A percentile compares a stretch with the other conserved stretches of the same genome.
Conservation (phyloP, 2,797 vertebrate species). For the Avahi laniger region DNA sequence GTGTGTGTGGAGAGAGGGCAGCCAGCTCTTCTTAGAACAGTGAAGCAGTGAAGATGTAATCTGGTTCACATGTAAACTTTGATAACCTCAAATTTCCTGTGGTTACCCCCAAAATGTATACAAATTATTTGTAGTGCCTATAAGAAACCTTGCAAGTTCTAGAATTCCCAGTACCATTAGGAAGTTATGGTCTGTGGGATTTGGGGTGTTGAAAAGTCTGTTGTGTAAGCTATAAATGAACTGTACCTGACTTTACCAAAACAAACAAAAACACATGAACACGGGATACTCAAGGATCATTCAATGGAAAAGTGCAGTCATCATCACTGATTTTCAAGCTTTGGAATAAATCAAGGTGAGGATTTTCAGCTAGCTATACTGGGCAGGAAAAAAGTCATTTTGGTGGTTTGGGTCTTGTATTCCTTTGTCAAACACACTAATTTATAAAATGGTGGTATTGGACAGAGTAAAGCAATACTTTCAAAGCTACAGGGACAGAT, state of each 20-base stretch:
- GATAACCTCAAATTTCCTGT: background rate
- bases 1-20: background rate
- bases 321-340: background rate
- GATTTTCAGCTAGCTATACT: background rate
- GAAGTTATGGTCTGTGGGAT: background rate
- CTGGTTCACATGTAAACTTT: background rate
- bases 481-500: background rate
- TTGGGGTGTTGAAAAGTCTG: background rate
- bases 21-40: background rate
- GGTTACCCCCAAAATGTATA: background rate
- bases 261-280: slow-evolving; percentile 10
- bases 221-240: slow-evolving; percentile 2
- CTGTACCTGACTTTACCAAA: background rate
- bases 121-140: background rate
- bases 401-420: background rate
- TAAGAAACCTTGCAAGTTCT: background rate
- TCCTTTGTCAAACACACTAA: slow-evolving; percentile 26
- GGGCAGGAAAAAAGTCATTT: background rate
- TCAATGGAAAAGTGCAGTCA: background rate
- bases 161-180: background rate
- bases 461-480: slow-evolving; percentile 8
- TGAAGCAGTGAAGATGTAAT: background rate
- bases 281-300: background rate
- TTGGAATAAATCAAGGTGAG: slow-evolving; percentile 37
- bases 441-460: slow-evolving; percentile 41